phyloP scores from a whole-genome alignment of 1,140 invertebrate species.

The Drosophila melanica region DNA sequence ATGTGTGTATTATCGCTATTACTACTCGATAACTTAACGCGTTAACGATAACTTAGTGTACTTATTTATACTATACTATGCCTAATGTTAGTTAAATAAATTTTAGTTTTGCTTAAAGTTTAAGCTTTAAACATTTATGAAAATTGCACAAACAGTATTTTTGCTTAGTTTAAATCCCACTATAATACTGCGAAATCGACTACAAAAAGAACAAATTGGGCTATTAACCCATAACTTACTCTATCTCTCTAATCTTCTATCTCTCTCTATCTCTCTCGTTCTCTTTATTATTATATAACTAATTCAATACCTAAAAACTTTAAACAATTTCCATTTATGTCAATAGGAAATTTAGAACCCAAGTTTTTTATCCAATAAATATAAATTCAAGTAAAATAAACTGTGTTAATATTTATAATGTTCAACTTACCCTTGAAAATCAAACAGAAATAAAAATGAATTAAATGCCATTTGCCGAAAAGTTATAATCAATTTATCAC shows the following conservation, averaged over 20 bases:
- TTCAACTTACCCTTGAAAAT: slow-evolving; percentile 47
- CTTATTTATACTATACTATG: slow-evolving; percentile 23
- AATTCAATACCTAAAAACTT: slow-evolving; percentile 30
- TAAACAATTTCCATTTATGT: slow-evolving; percentile 47
- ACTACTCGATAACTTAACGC: slow-evolving; percentile 33
- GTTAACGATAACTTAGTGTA: slow-evolving; percentile 31
- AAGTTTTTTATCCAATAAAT: slow-evolving; percentile 18
- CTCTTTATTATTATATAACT: slow-evolving; percentile 26
- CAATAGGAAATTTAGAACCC: slow-evolving; percentile 24
- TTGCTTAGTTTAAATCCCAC: slow-evolving; percentile 69
- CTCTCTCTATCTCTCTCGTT: slow-evolving; percentile 3
- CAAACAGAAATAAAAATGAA: slow-evolving; percentile 29
- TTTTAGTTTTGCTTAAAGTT: slow-evolving; percentile 71
- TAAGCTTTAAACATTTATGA: slow-evolving; percentile 70
- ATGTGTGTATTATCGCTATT: slow-evolving; percentile 66
- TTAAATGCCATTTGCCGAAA: slow-evolving; percentile 65
- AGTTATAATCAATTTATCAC: slow-evolving; percentile 53
- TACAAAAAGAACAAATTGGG: slow-evolving; percentile 30
- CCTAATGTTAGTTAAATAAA: slow-evolving; percentile 59
- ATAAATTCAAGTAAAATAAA: slow-evolving; percentile 47
- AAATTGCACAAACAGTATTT: slow-evolving; percentile 82
- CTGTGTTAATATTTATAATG: slow-evolving; percentile 76
- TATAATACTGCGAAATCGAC: slow-evolving; percentile 33
- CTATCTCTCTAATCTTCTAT: slow-evolving; percentile 26
- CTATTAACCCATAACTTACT: slow-evolving; percentile 4